Conservation (phyloP, 2,797 vertebrate genomes). For the Mus minutoides region DNA sequence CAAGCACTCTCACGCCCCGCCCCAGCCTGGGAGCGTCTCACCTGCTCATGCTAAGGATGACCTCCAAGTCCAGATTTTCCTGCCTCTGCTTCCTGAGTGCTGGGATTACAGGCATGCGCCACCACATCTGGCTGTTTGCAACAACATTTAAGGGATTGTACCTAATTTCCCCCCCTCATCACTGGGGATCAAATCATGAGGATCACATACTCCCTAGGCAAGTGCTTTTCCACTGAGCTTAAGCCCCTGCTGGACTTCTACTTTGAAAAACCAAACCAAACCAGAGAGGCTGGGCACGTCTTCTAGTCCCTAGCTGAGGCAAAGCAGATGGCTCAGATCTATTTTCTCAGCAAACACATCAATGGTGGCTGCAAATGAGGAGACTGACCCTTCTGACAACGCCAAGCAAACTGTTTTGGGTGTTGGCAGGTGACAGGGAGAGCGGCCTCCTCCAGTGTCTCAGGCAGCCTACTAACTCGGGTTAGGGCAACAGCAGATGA, state of each 20-base stretch:
- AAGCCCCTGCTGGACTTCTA: not conserved
- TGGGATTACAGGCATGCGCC: not conserved
- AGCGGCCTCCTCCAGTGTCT: not conserved
- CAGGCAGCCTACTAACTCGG: not conserved
- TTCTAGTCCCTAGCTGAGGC: slow-evolving; percentile 12
- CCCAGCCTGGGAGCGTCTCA: not conserved
- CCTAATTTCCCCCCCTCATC: no score
- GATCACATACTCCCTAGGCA: not conserved
- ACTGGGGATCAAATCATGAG: not conserved
- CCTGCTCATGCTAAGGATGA: not conserved
- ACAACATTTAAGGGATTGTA: no score
- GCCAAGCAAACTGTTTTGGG: not conserved
- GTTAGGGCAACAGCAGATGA: not conserved
- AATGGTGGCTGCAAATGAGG: not conserved
- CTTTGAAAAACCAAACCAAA: not conserved
- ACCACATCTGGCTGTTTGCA: not conserved
- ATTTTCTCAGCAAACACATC: not conserved
- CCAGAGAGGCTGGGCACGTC: not conserved
- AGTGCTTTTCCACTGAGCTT: not conserved
- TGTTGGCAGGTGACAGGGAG: not conserved
- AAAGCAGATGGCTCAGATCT: not conserved
- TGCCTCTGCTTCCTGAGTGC: not conserved
- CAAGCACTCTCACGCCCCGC: not conserved
- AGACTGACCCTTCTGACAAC: not conserved
- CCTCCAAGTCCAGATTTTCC: not conserved